Base-by-base conservation (phyloP, 2,113 vertebrate genomes). In the Bagarius yarrelli region DNA sequence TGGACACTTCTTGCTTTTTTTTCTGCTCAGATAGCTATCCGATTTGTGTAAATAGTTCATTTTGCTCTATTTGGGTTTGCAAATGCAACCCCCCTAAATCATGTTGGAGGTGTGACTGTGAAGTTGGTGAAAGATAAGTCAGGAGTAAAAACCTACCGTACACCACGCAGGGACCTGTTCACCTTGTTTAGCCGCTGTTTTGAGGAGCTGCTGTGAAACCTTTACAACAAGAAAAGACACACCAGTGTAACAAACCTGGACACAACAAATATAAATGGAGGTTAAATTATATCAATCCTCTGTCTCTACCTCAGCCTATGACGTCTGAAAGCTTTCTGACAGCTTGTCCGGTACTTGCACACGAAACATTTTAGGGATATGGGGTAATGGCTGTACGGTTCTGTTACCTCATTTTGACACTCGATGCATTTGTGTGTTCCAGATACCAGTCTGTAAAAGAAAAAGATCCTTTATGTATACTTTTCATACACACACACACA, bases 341-440 rank as follows among this genome's bases (percentile, higher is more conserved):
- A 99, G 88, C 95, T 96, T 57, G 96, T 98, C 81, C 93, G 92
- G 87, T 96, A 99, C 89, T 93, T 96, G 93, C 98, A 99, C 5
- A 96, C 92, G 53, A 94, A 95, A 80, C 98, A 99, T 83, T 90
- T 94, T 63, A 95, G 92, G 5, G 94, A 89, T 18, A 95, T 90
- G 52, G 96, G 95, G 86, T 95, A 99, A 86, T 98, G 98, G 83
- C 90, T 93, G 40, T 94, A 94, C 89, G 98, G 96, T 87, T 97
- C 91, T 83, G 93, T 93, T 50, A 99, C 87, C 84, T 91, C 89
- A 0, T 92, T 88, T 80, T 92, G 94, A 88, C 98, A 99, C 83
- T 99, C 98, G 34, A 97, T 94, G 89, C 98, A 99, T n/a, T 93
- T 96, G 89, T 94, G 92, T 69, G 75, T 16, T 57, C 93, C 93